Evolutionary conservation across 2,113 vertebrate genomes (phyloP).

Genomic region (Serilophus lunatus): DNA sequence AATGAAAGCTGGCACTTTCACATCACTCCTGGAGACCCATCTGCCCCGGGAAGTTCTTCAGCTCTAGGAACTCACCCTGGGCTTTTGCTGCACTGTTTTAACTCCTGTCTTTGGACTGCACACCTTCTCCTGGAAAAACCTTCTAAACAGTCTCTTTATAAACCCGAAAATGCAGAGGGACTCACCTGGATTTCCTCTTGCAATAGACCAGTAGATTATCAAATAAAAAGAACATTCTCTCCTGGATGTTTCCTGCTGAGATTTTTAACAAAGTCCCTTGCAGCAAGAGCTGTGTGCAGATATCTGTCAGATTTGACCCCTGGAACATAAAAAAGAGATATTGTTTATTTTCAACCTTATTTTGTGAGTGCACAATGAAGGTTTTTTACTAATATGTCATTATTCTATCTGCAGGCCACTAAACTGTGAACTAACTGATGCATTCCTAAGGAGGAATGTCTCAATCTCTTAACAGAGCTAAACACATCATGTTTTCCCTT

Average conservation of each 20-base stretch:
- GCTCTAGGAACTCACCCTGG: neutral
- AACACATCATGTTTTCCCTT: neutral
- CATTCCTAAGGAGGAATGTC: neutral
- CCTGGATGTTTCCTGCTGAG: conserved; percentile 97
- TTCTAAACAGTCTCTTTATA: neutral
- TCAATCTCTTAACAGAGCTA: neutral
- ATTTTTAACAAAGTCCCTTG: conserved; percentile 96
- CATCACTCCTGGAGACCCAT: neutral
- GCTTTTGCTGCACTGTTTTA: neutral
- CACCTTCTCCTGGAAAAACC: neutral
- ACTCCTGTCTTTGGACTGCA: neutral
- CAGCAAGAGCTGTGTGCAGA: conserved; percentile 93
- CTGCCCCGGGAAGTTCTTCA: neutral
- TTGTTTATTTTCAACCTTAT: neutral
- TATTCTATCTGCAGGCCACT: neutral
- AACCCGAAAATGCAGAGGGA: neutral
- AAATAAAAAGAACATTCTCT: conserved; percentile 96
- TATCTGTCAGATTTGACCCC: conserved; percentile 98
- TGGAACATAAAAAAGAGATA: conserved; percentile 39
- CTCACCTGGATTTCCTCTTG: conserved; percentile 96
- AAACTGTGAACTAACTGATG: neutral
- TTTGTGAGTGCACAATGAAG: neutral
- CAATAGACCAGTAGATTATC: conserved; percentile 98
- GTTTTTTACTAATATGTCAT: neutral
- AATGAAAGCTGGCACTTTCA: neutral